Evolutionary conservation across 2,888 invertebrate genomes (phyloP), one percentile per base, ranked within the genome.

Genomic region (Candidula unifasciata): DNA sequence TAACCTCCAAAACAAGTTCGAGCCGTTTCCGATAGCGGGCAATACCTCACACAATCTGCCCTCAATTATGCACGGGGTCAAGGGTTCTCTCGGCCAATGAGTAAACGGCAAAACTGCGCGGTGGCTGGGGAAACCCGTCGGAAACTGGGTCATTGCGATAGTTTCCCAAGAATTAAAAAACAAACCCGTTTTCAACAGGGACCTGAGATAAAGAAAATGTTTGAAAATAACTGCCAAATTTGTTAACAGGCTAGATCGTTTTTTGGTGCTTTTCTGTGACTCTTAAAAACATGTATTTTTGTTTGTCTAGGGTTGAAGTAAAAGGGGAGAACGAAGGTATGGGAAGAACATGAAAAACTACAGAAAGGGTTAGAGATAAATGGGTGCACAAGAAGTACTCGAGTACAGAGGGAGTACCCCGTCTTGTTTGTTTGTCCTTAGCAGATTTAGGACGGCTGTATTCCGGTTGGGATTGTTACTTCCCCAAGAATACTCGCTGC

Each of bases 61-160:
- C 3, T 35, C 35, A 35, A 69, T 69, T 16, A 69, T 24, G 35
- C 69, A 35, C 69, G 21, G 16, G 69, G 69, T 69, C 69, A 69
- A 69, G 35, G 27, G 69, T 35, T 33, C 37, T 68, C 27, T 68
- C 27, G 16, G 33, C 35, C 69, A 69, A 69, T 69, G 69, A 69
- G 69, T 69, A 69, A 69, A 69, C 69, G 69, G 21, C 35, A 69
- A 69, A 69, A 69, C 69, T 69, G 69, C 69, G 69, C 69, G 69
- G 18, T 69, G 69, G 69, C 69, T 69, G 69, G 69, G 69, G 37
- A 69, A 35, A 35, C 69, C 69, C 69, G 69, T 5, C 35, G 33
- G 21, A 69, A 69, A 69, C 69, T 69, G 35, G 69, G 69, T 69
- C 69, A 69, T 10, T 35, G 33, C 35, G 24, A 69, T 69, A 69